These are phyloP conservation scores for Pseudobourletiella spinata DNA, from an alignment of 1,140 invertebrate genomes.

Conservation along the genomic window DNA sequence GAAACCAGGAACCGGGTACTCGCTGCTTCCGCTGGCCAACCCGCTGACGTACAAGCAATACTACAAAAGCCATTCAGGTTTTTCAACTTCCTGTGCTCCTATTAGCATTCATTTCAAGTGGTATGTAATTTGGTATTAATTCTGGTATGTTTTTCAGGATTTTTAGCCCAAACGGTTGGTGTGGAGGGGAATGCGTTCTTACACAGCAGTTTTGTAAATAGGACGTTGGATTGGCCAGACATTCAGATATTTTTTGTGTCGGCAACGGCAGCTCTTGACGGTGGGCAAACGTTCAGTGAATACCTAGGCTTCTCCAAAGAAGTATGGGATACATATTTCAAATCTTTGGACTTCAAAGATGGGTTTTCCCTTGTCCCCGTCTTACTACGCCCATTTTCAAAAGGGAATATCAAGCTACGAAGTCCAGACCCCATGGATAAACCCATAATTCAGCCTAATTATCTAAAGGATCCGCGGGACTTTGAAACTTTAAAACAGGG, in stretches of 20 bases:
- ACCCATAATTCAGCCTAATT: conserved; percentile 48
- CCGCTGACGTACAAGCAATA: conserved; percentile 23
- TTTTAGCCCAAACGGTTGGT: conserved; percentile 15
- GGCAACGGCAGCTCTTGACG: conserved; percentile 25
- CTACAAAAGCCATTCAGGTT: conserved; percentile 18
- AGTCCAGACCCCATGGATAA: conserved; percentile 44
- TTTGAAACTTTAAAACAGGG: conserved; percentile 48
- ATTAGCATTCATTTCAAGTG: no score
- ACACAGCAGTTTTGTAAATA: conserved; percentile 49
- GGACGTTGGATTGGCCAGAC: conserved; percentile 59
- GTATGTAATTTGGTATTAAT: neutral
- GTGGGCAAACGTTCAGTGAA: conserved; percentile 21
- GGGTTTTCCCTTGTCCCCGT: conserved; percentile 35
- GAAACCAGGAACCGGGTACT: conserved; percentile 20
- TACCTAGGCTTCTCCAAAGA: conserved; percentile 4
- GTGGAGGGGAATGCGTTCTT: conserved; percentile 30
- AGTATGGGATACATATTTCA: conserved; percentile 29
- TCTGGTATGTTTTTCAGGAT: conserved; percentile 16
- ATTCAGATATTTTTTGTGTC: conserved; percentile 55
- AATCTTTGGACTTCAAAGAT: conserved; percentile 33
- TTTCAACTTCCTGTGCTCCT: no score
- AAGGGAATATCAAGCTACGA: conserved; percentile 50
- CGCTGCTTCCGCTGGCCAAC: conserved; percentile 21
- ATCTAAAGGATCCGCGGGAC: conserved; percentile 38
- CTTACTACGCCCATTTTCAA: conserved; percentile 40